phyloP scores from a whole-genome alignment of 2,888 invertebrate species.

The Diploptera punctata region DNA sequence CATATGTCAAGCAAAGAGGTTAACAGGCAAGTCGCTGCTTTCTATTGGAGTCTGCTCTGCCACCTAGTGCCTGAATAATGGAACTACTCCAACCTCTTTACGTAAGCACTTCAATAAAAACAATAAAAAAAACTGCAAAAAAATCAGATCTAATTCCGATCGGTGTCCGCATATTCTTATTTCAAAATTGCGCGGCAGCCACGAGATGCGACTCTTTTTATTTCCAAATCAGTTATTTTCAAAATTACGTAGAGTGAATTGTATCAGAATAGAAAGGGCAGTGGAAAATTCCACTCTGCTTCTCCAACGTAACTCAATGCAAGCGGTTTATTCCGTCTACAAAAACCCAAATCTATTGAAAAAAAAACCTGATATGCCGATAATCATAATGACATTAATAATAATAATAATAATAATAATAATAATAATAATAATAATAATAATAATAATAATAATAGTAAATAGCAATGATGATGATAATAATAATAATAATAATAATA shows the following conservation, averaged over 20 bases:
- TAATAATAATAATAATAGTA: no score
- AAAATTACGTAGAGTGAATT: background rate
- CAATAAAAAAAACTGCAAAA: background rate
- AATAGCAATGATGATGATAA: no score
- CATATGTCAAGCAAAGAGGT: slow-evolving; percentile 20
- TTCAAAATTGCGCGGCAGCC: background rate
- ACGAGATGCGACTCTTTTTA: background rate
- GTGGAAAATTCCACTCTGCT: background rate
- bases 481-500: no score
- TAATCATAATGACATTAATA: no score
- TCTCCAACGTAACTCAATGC: no score
- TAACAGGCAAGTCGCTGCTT: slow-evolving; percentile 1
- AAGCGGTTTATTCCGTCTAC: no score
- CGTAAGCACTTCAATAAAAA: background rate
- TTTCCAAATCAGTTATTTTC: background rate
- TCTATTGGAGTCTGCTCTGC: slow-evolving; percentile 8
- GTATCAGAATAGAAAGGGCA: background rate
- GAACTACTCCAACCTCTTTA: background rate
- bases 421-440: no score
- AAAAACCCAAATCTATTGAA: no score
- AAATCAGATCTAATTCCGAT: background rate
- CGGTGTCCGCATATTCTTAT: background rate
- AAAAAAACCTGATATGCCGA: no score
- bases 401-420: no score
- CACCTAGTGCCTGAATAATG: slow-evolving; percentile 16